Evolutionary conservation across 2,113 vertebrate species (phyloP).

Genomic region (Scophthalmus maximus): DNA sequence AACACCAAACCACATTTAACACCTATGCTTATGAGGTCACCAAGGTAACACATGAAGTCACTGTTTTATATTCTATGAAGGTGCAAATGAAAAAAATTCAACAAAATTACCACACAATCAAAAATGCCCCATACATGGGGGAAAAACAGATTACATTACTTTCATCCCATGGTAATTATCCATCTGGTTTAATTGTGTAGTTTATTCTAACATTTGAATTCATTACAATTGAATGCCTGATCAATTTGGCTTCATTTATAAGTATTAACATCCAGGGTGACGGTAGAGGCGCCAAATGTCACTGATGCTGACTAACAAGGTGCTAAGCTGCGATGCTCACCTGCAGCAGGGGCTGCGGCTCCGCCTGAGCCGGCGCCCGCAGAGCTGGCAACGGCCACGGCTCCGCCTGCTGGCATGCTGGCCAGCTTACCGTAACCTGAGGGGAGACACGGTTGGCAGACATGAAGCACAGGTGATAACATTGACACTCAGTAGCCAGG

Average conservation of each 20-base stretch:
- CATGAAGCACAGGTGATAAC: conserved; percentile 25
- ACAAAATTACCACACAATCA: too few species aligned
- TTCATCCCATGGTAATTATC: neutral
- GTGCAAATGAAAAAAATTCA: too few species aligned
- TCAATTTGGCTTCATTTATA: neutral
- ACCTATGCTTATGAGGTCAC: neutral
- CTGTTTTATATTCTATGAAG: too few species aligned
- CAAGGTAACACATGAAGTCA: neutral
- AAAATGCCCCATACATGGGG: neutral
- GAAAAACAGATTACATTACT: neutral
- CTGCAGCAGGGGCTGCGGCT: conserved; percentile 87
- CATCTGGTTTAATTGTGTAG: neutral
- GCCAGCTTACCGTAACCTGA: conserved; percentile 93
- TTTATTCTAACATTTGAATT: too few species aligned
- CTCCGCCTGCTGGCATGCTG: conserved; percentile 90
- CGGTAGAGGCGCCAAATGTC: conserved; percentile 32
- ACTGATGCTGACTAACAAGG: conserved; percentile 40
- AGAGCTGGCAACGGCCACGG: conserved; percentile 86
- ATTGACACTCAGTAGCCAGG: conserved; percentile 14
- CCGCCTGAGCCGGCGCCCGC: conserved; percentile 66
- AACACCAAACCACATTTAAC: neutral
- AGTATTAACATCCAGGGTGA: conserved; percentile 14
- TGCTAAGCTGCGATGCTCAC: conserved; percentile 63
- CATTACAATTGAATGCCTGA: too few species aligned
- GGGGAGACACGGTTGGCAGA: conserved; percentile 44